These are phyloP conservation scores for Antennarius striatus DNA, from an alignment of 2,113 vertebrate genomes.

Conservation along the genomic window DNA sequence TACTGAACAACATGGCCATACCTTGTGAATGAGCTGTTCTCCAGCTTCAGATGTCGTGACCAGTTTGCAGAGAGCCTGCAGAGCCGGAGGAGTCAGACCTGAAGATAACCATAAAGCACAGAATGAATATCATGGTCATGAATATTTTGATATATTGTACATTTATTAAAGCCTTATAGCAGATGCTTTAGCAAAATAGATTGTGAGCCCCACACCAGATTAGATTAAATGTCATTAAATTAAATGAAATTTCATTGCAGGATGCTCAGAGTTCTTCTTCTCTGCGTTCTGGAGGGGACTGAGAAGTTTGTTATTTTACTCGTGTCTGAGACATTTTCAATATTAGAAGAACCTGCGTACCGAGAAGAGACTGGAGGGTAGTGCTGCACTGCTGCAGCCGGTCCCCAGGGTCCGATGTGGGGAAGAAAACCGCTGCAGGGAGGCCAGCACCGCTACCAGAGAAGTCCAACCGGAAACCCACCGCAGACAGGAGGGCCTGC, in stretches of 20 bases:
- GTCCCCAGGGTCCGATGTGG: conserved; percentile 89
- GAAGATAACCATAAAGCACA: conserved; percentile 14
- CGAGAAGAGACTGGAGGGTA: conserved; percentile 92
- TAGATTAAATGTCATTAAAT: too few relatives aligned
- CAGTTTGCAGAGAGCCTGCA: conserved; percentile 95
- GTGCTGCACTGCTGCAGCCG: conserved; percentile 93
- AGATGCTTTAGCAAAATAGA: too few relatives aligned
- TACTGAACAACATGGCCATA: conserved; percentile 44
- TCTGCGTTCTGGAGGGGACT: too few relatives aligned
- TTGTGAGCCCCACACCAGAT: too few relatives aligned
- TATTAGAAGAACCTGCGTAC: conserved; percentile 66
- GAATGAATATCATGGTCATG: too few relatives aligned
- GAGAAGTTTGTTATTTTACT: too few relatives aligned
- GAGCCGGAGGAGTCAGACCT: conserved; percentile 91
- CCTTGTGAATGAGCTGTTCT: conserved; percentile 94
- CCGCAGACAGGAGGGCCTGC: conserved; percentile 91
- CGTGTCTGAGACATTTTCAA: not conserved
- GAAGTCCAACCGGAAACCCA: conserved; percentile 91
- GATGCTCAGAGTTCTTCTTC: too few relatives aligned
- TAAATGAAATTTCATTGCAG: too few relatives aligned
- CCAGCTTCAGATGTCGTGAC: conserved; percentile 91
- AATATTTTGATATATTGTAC: too few relatives aligned
- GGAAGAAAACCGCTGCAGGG: conserved; percentile 93
- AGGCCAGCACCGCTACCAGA: conserved; percentile 84
- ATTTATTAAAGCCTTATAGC: too few relatives aligned